Evolutionary conservation across 2,797 vertebrate species (phyloP).

Genomic region (Hemitrygon akajei): DNA sequence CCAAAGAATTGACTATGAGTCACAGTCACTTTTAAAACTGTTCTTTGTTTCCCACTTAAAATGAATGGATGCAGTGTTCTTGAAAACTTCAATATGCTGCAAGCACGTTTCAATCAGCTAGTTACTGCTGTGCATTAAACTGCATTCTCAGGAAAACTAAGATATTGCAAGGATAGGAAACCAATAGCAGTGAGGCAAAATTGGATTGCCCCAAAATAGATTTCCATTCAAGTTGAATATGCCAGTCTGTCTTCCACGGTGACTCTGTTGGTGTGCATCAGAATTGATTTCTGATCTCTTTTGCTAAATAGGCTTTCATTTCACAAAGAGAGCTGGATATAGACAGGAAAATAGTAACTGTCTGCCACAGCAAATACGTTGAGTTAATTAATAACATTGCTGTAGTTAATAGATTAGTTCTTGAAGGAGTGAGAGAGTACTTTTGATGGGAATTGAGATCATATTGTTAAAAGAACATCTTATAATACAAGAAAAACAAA

Average conservation of each 20-base stretch:
- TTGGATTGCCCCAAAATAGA: conserved; percentile 28
- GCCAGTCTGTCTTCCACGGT: background rate
- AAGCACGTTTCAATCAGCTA: conserved; percentile 19
- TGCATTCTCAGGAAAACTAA: conserved; percentile 13
- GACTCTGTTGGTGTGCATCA: background rate
- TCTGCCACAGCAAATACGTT: background rate
- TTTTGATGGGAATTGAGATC: background rate
- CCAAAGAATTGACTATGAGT: background rate
- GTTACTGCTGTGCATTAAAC: conserved; percentile 27
- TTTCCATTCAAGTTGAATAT: conserved; percentile 12
- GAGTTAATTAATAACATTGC: background rate
- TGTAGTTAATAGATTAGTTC: background rate
- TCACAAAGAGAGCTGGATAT: background rate
- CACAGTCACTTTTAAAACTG: conserved; percentile 6
- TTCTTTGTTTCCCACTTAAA: conserved; percentile 17
- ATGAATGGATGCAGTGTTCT: conserved; percentile 19
- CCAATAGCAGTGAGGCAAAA: conserved; percentile 26
- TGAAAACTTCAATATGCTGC: conserved; percentile 26
- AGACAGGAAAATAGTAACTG: background rate
- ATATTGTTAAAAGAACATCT: background rate
- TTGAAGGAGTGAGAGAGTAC: background rate
- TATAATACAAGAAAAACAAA: background rate
- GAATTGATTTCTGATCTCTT: conserved; percentile 17
- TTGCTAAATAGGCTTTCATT: background rate
- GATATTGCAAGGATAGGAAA: background rate